phyloP scores from a whole-genome alignment of 2,797 vertebrate species.

The Podarcis siculus region DNA sequence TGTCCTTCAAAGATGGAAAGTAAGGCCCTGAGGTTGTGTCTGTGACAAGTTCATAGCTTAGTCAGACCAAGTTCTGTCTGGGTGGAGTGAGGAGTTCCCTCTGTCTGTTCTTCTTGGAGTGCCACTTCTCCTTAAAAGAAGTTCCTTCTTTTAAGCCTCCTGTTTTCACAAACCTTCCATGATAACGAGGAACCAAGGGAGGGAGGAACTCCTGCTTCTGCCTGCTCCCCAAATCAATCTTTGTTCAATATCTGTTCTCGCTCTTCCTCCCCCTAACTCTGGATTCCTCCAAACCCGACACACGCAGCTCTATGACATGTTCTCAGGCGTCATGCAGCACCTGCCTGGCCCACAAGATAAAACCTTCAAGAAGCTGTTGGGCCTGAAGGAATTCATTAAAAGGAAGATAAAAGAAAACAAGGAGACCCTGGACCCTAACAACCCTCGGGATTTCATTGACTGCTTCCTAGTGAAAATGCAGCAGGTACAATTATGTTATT shows the following conservation, averaged over 20 bases:
- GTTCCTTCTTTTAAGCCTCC: too few relatives aligned
- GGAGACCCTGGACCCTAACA: conserved; percentile 74
- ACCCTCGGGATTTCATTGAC: conserved; percentile 80
- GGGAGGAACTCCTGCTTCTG: not conserved
- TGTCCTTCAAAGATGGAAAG: too few relatives aligned
- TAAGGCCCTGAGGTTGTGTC: too few relatives aligned
- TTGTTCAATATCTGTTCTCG: too few relatives aligned
- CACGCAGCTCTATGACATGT: conserved; percentile 45
- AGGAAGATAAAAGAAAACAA: conserved; percentile 66
- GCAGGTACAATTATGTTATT: conserved; percentile 10
- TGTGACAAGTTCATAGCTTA: too few relatives aligned
- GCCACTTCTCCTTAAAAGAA: too few relatives aligned
- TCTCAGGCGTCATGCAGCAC: conserved; percentile 72
- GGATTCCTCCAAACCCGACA: not conserved
- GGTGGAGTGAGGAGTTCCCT: too few relatives aligned
- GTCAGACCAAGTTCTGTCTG: too few relatives aligned
- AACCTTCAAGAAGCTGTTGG: conserved; percentile 65
- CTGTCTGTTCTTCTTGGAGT: too few relatives aligned
- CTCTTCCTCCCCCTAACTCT: not conserved
- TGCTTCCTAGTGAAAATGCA: conserved; percentile 79
- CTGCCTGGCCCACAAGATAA: conserved; percentile 81
- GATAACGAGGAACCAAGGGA: not conserved
- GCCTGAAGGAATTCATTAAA: conserved; percentile 66
- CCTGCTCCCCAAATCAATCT: too few relatives aligned
- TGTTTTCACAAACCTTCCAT: not conserved